Conservation (phyloP, 2,113 vertebrate species). For the Nothocercus nigrocapillus region DNA sequence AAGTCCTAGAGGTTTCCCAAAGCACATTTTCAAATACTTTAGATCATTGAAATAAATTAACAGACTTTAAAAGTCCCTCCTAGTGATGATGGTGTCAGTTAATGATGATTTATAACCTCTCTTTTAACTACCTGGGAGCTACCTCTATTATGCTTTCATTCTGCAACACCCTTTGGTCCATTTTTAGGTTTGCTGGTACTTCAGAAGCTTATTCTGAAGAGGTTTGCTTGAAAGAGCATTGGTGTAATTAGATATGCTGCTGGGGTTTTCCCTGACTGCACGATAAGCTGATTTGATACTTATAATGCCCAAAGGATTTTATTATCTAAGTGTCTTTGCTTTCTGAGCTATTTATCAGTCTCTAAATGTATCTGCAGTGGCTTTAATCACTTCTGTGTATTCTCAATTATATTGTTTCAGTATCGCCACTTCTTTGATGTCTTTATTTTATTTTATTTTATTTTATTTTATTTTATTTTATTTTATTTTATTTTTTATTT, state of each 20-base stretch:
- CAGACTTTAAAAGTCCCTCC: constrained; percentile 8
- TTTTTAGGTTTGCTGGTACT: neutral
- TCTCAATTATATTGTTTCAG: neutral
- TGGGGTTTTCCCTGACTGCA: neutral
- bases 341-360: neutral
- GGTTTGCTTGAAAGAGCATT: neutral
- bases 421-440: neutral
- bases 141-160: neutral
- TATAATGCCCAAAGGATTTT: neutral
- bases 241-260: neutral
- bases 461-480: neutral
- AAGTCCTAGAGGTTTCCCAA: neutral
- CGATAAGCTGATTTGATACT: neutral
- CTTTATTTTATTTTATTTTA: neutral
- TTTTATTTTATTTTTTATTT: neutral
- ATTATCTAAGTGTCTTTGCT: neutral
- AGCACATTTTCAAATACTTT: constrained; percentile 5
- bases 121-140: neutral
- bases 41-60: constrained; percentile 16
- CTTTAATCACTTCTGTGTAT: neutral
- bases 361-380: neutral
- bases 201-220: neutral
- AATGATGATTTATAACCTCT: neutral
- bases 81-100: neutral
- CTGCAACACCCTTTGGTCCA: neutral